These are phyloP conservation scores for Abramis brama DNA, from an alignment of 2,113 vertebrate genomes.

Conservation along the genomic window DNA sequence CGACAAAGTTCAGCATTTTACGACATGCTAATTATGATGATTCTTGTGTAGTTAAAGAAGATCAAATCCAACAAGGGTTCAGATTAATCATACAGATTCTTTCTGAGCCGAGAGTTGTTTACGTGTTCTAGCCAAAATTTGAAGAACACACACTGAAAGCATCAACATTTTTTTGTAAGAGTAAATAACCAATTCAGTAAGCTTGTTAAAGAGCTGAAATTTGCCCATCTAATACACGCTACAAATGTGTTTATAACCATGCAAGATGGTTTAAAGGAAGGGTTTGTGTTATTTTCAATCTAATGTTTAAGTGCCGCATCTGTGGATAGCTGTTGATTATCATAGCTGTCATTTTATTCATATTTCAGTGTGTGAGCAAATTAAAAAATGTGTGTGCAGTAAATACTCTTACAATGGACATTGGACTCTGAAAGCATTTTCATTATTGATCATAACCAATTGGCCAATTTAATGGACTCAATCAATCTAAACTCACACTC, in stretches of 20 bases:
- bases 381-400: background rate
- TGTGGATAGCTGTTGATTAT: background rate
- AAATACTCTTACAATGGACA: background rate
- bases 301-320: background rate
- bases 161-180: background rate
- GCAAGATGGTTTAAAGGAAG: background rate
- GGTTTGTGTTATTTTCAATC: background rate
- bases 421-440: background rate
- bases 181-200: background rate
- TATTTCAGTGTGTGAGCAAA: background rate
- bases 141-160: slow-evolving; percentile 13
- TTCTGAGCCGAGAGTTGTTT: background rate
- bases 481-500: too few species aligned
- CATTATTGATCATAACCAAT: too few species aligned
- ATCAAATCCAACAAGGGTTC: background rate
- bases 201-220: background rate
- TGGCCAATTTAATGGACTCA: too few species aligned
- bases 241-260: background rate
- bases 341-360: background rate
- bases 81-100: background rate
- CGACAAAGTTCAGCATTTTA: slow-evolving; percentile 59
- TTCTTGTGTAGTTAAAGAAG: slow-evolving; percentile 25
- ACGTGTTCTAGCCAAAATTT: background rate
- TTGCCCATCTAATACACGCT: background rate
- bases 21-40: slow-evolving; percentile 55